These are phyloP conservation scores for Rhinichthys klamathensis DNA, from an alignment of 2,113 vertebrate genomes.

Conservation along the genomic window DNA sequence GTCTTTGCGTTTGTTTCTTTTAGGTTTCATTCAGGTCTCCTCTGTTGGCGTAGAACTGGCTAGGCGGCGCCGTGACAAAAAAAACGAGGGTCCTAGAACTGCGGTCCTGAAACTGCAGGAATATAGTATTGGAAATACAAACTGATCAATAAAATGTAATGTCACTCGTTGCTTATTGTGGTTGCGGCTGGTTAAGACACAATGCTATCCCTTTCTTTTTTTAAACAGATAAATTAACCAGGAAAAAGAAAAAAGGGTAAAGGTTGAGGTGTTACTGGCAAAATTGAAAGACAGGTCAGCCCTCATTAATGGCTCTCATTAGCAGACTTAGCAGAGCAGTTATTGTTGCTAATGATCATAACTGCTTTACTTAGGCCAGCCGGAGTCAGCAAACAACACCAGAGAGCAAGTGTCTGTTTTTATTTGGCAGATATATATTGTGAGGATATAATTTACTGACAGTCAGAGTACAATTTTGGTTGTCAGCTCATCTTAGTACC, in stretches of 20 bases:
- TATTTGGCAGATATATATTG: slow-evolving; percentile 11
- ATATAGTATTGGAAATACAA: background rate
- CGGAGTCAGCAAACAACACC: background rate
- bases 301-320: slow-evolving; percentile 31
- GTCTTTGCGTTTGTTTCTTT: no score
- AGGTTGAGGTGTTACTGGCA: slow-evolving; percentile 17
- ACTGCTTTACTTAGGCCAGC: slow-evolving; percentile 14
- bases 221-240: background rate
- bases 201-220: background rate
- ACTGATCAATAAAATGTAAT: background rate
- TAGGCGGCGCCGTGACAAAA: no score
- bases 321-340: slow-evolving; percentile 12
- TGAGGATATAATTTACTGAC: background rate
- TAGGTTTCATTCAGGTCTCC: no score
- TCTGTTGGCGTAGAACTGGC: no score
- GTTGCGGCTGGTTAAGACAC: background rate
- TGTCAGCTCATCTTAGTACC: background rate
- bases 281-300: slow-evolving; percentile 17
- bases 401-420: background rate
- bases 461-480: background rate
- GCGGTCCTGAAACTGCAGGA: no score
- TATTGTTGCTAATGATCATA: background rate
- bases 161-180: background rate
- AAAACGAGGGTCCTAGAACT: no score
- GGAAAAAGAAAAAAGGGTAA: background rate